Evolutionary conservation across 2,113 vertebrate genomes (phyloP).

Genomic region (Rana temporaria): DNA sequence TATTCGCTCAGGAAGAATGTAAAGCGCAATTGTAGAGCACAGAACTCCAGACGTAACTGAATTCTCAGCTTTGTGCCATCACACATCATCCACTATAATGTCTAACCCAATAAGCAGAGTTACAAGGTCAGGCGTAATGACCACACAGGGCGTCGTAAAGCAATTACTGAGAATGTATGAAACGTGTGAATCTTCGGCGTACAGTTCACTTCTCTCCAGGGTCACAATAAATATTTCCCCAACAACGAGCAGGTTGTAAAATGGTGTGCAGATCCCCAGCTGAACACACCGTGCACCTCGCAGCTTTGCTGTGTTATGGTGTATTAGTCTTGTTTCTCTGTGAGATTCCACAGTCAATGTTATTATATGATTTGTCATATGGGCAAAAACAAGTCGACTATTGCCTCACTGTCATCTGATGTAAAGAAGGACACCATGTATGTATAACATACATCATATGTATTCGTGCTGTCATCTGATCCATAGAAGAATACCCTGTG

Average conservation of each 20-base stretch:
- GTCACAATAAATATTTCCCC: not conserved
- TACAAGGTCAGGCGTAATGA: conserved; percentile 15
- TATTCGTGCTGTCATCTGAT: too few relatives aligned
- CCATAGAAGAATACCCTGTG: too few relatives aligned
- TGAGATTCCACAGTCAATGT: too few relatives aligned
- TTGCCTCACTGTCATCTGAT: too few relatives aligned
- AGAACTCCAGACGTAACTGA: not conserved
- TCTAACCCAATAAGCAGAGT: conserved; percentile 63
- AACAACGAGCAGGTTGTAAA: not conserved
- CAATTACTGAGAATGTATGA: not conserved
- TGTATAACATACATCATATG: too few relatives aligned
- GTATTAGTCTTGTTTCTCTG: too few relatives aligned
- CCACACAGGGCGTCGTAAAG: conserved; percentile 7
- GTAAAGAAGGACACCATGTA: too few relatives aligned
- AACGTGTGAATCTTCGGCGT: not conserved
- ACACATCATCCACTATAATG: not conserved
- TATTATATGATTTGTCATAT: too few relatives aligned
- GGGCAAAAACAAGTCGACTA: too few relatives aligned
- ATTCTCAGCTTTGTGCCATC: not conserved
- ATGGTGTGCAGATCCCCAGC: not conserved
- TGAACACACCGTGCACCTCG: too few relatives aligned
- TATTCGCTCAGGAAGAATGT: too few relatives aligned
- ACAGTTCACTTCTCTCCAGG: not conserved
- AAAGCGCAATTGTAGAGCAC: not conserved
- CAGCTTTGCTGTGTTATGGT: too few relatives aligned